Conservation (phyloP, 2,888 invertebrate genomes). For the Digitonthophagus gazella region DNA sequence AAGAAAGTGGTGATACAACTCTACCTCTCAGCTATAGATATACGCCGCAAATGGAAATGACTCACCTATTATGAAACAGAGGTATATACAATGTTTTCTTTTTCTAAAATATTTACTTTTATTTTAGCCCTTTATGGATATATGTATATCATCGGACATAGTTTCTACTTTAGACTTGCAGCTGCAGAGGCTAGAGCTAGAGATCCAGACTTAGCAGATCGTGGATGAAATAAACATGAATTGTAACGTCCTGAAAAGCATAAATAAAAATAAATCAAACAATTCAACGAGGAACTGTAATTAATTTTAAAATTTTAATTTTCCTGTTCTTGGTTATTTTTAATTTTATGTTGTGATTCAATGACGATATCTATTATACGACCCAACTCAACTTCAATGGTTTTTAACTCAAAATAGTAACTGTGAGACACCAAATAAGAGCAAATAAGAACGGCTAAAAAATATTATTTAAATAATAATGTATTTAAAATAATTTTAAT, state of each 20-base stretch:
- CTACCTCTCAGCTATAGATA: too few relatives aligned
- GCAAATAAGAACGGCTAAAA: background rate
- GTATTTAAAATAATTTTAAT: background rate
- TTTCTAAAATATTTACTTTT: background rate
- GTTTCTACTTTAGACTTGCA: background rate
- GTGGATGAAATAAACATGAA: background rate
- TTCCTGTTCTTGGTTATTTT: background rate
- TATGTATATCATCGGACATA: background rate
- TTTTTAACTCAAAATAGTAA: background rate
- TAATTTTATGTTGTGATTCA: too few relatives aligned
- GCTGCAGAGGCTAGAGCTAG: background rate
- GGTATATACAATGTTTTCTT: background rate
- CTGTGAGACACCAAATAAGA: background rate
- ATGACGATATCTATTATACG: too few relatives aligned
- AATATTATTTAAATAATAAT: background rate
- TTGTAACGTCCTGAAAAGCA: background rate
- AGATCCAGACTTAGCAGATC: background rate
- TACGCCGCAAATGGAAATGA: background rate
- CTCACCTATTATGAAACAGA: background rate
- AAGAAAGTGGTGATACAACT: too few relatives aligned
- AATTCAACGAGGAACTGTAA: background rate
- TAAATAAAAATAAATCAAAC: background rate
- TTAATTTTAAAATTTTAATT: too few relatives aligned
- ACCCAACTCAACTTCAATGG: background rate
- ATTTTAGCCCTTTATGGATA: background rate